These are phyloP conservation scores for Athetis lepigone DNA, from an alignment of 2,888 invertebrate species.

Conservation along the genomic window DNA sequence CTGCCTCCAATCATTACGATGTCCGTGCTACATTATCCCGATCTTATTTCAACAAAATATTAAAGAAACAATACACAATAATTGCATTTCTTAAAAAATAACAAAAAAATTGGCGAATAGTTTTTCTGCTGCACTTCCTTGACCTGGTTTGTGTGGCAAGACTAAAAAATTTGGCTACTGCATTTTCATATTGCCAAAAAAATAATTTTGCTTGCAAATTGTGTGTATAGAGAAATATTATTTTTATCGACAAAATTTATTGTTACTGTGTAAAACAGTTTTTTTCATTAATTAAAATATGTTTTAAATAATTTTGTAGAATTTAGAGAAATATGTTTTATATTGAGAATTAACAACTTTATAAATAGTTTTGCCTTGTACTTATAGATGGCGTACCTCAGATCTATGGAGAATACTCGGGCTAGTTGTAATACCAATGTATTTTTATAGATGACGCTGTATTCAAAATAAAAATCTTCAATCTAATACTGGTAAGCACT, in stretches of 20 bases:
- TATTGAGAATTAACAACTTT: not conserved
- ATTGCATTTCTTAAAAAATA: slow-evolving; percentile 80
- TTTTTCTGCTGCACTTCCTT: slow-evolving; percentile 84
- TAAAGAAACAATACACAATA: slow-evolving; percentile 72
- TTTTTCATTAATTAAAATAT: not conserved
- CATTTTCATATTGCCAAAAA: slow-evolving; percentile 47
- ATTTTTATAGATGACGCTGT: slow-evolving; percentile 26
- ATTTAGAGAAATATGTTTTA: not conserved
- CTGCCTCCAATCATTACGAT: slow-evolving; percentile 73
- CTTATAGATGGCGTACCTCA: slow-evolving; percentile 39
- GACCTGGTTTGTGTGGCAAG: slow-evolving; percentile 80
- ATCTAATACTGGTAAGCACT: accelerated
- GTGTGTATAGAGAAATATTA: not conserved
- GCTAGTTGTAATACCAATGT: not conserved
- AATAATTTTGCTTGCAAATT: slow-evolving; percentile 6
- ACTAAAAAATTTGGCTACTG: slow-evolving; percentile 63
- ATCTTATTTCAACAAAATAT: slow-evolving; percentile 69
- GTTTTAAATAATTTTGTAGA: accelerated
- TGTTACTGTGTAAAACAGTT: not conserved
- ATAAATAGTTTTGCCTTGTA: not conserved
- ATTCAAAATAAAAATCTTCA: not conserved
- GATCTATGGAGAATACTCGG: not conserved
- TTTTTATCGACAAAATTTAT: accelerated
- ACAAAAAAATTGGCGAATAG: slow-evolving; percentile 79
- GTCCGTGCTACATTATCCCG: slow-evolving; percentile 72